Percentiles rank a stretch among this genome's conserved stretches.
phyloP scores from a whole-genome alignment of 2,888 invertebrate species.

The Brenthis hecate region DNA sequence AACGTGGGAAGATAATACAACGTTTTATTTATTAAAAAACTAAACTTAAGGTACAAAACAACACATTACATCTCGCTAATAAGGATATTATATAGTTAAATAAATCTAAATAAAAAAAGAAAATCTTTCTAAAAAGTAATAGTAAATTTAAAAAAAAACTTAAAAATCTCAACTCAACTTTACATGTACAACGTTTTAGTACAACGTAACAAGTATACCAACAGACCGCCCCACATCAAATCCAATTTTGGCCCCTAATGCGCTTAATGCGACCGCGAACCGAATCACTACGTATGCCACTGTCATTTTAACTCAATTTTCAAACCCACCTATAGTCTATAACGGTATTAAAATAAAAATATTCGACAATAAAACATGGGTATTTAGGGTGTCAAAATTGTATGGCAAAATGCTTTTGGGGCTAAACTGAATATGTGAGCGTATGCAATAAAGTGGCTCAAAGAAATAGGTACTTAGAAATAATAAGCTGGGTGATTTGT shows the following conservation, averaged over 20 bases:
- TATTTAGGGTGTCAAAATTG: conserved; percentile 73
- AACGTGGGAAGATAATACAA: no score
- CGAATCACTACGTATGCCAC: conserved; percentile 80
- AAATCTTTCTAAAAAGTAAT: background rate
- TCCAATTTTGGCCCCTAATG: conserved; percentile 80
- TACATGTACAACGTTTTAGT: conserved; percentile 5
- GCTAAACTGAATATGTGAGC: conserved; percentile 66
- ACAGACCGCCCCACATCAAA: conserved; percentile 77
- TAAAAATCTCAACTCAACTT: background rate
- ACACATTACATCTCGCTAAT: no score
- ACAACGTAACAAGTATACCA: conserved; percentile 77
- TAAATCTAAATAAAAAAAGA: background rate
- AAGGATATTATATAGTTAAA: no score
- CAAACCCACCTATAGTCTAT: conserved; percentile 54
- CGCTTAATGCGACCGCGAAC: conserved; percentile 78
- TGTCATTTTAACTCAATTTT: conserved; percentile 83
- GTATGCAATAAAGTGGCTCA: conserved; percentile 69
- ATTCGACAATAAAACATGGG: conserved; percentile 73
- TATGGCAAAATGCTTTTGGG: conserved; percentile 60
- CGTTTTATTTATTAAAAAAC: no score
- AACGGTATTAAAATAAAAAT: conserved; percentile 57
- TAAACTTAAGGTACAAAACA: no score
- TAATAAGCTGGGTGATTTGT: conserved; percentile 42
- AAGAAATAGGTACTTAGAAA: conserved; percentile 53
- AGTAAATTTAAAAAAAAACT: background rate